Conservation (phyloP, 2,797 vertebrate species). For the Muscicapa comitata region DNA sequence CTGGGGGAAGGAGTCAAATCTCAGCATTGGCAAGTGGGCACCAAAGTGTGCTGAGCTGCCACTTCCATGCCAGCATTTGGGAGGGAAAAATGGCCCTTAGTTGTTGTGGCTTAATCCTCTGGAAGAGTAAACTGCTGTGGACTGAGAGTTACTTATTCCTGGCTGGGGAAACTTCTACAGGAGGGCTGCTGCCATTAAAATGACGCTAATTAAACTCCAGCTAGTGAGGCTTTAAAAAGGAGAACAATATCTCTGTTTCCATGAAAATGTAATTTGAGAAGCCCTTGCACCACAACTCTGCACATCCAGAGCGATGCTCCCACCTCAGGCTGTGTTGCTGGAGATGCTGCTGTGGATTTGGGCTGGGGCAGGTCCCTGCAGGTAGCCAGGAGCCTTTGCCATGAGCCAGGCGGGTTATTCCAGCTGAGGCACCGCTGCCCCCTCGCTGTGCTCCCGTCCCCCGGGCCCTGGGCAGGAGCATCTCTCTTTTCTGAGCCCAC, state of each 20-base stretch:
- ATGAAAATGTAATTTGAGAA: background rate
- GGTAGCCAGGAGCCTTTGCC: background rate
- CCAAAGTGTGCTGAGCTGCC: accelerated
- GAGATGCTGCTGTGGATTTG: background rate
- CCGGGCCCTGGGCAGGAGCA: background rate
- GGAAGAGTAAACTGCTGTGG: background rate
- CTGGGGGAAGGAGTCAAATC: background rate
- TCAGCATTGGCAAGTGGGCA: accelerated
- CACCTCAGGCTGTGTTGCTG: background rate
- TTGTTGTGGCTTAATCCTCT: background rate
- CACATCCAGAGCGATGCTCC: accelerated
- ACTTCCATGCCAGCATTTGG: accelerated
- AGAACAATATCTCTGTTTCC: background rate
- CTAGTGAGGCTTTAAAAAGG: background rate
- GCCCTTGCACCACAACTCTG: background rate
- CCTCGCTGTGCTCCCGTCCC: background rate
- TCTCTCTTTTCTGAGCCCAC: background rate
- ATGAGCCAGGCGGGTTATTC: accelerated
- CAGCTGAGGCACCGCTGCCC: background rate
- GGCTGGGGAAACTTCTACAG: background rate
- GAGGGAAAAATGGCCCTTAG: background rate
- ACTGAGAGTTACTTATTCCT: background rate
- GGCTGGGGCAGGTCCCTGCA: background rate
- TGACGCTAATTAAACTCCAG: background rate
- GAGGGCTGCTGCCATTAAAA: accelerated